Conservation (phyloP, 92 coral and sea anemone species). For the Paramuricea clavata region DNA sequence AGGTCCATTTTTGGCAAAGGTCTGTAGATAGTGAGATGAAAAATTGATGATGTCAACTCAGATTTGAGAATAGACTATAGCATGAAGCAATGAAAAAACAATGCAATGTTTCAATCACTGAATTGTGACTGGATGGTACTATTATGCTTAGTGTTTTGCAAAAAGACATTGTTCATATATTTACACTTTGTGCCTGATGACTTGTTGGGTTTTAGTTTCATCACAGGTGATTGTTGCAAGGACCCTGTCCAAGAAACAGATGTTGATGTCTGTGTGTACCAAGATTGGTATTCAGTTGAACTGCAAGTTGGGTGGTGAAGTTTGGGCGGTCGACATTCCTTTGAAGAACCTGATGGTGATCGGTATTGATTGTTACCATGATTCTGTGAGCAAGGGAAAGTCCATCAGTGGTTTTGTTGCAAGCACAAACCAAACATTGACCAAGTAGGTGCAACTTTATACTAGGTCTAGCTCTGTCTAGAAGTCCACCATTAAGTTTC, state of each 20-base stretch:
- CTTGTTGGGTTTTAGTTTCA: constrained; percentile 72
- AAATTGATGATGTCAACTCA: no score
- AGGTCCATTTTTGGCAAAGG: no score
- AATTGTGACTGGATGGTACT: no score
- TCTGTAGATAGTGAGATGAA: no score
- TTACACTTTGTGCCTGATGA: background rate
- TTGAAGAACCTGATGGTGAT: constrained; percentile 88
- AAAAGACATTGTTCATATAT: background rate
- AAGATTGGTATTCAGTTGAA: constrained; percentile 97
- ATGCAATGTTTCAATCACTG: no score
- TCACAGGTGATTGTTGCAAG: constrained; percentile 90
- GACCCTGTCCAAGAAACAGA: constrained; percentile 92
- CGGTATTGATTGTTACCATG: constrained; percentile 93
- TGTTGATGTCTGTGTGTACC: constrained; percentile 97
- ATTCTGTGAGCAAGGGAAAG: constrained; percentile 82
- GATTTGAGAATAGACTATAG: no score
- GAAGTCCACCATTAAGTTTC: background rate
- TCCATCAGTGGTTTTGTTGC: constrained; percentile 99
- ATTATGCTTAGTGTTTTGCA: no score
- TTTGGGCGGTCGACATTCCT: constrained; percentile 97
- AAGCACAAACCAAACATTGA: constrained; percentile 76
- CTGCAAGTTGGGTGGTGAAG: constrained; percentile 97
- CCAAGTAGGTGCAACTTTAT: constrained; percentile 72
- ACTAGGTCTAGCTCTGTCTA: background rate
- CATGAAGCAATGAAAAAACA: no score